A percentile compares a stretch with the other conserved stretches of the same genome.
phyloP scores from a whole-genome alignment of 2,113 vertebrate species.

The Rhizomys pruinosus region DNA sequence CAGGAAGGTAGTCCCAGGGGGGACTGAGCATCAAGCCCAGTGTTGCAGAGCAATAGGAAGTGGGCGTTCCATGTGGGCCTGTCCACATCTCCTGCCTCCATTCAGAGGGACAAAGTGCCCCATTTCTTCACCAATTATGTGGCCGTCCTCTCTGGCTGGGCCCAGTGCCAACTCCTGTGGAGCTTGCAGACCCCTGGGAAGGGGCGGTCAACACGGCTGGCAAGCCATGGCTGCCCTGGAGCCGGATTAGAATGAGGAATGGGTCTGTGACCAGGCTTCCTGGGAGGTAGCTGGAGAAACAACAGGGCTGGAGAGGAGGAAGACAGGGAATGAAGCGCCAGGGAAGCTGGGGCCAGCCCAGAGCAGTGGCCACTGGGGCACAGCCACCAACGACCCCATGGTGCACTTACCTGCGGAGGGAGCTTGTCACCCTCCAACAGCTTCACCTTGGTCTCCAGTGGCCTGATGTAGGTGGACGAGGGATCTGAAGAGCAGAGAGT shows the following conservation, averaged over 20 bases:
- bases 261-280: not conserved
- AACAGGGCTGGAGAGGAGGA: accelerated
- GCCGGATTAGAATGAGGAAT: not conserved
- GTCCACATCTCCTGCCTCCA: not conserved
- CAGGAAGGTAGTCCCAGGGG: not conserved
- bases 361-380: no score
- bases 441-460: conserved; percentile 96
- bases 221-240: not conserved
- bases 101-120: not conserved
- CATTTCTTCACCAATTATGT: not conserved
- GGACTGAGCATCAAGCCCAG: accelerated
- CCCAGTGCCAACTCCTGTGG: accelerated
- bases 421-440: conserved; percentile 95
- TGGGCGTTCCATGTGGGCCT: not conserved
- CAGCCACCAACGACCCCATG: accelerated
- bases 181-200: accelerated
- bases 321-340: not conserved
- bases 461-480: conserved; percentile 94
- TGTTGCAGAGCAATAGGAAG: accelerated
- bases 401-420: conserved; percentile 91
- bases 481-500: conserved; percentile 88
- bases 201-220: not conserved
- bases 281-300: not conserved
- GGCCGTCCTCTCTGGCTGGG: no score
- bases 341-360: accelerated